These are phyloP conservation scores for Volucella inflata DNA, from an alignment of 2,888 invertebrate species.

Conservation along the genomic window DNA sequence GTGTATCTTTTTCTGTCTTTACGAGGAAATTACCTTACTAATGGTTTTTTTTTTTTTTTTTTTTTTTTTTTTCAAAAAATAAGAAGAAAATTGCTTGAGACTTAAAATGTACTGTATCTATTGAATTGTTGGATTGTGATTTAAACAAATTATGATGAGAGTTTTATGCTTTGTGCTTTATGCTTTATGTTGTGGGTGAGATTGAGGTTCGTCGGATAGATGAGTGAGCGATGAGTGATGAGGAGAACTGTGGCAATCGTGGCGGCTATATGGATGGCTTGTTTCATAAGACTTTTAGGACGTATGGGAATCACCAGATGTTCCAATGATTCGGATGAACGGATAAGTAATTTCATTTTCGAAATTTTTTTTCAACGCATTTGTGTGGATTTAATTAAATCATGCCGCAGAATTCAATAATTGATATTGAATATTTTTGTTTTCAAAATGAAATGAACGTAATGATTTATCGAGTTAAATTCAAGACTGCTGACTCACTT, in stretches of 20 bases:
- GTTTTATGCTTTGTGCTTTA: slow-evolving; percentile 71
- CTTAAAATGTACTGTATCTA: slow-evolving; percentile 58
- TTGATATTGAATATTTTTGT: no score
- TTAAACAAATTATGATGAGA: slow-evolving; percentile 75
- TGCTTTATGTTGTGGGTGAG: slow-evolving; percentile 62
- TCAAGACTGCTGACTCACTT: no score
- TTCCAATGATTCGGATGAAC: slow-evolving; percentile 65
- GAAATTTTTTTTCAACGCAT: slow-evolving; percentile 35
- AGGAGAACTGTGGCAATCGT: slow-evolving; percentile 66
- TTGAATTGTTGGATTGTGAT: slow-evolving; percentile 66
- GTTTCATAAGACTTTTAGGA: slow-evolving; percentile 24
- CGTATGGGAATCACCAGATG: slow-evolving; percentile 65
- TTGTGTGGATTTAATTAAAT: slow-evolving; percentile 55
- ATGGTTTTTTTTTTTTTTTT: slow-evolving; percentile 53
- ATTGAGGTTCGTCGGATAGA: slow-evolving; percentile 45
- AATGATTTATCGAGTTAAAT: no score
- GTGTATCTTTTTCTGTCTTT: slow-evolving; percentile 34
- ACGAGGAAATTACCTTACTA: slow-evolving; percentile 69
- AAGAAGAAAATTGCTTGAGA: slow-evolving; percentile 21
- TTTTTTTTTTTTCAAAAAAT: background rate
- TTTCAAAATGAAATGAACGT: no score
- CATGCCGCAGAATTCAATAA: slow-evolving; percentile 4
- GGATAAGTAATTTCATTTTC: slow-evolving; percentile 51
- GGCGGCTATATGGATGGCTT: slow-evolving; percentile 50
- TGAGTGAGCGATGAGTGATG: slow-evolving; percentile 69